Evolutionary conservation across 1,140 invertebrate species (phyloP).

Genomic region (Pinna nobilis): DNA sequence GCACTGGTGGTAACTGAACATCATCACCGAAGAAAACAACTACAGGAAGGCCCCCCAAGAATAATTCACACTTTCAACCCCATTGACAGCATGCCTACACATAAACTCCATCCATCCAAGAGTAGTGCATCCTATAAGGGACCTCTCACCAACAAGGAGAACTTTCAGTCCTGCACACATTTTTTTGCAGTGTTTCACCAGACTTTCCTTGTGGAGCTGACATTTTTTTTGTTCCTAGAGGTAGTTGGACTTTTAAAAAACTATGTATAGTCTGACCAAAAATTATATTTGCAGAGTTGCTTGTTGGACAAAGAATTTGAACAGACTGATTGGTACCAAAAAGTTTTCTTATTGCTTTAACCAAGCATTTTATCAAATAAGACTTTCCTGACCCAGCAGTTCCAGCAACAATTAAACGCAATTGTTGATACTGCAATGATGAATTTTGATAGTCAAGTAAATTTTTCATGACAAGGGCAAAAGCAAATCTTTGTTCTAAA

Average conservation of each 20-base stretch:
- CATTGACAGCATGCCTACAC: conserved; percentile 24
- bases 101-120: conserved; percentile 49
- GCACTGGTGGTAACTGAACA: conserved; percentile 50
- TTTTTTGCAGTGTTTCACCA: conserved; percentile 32
- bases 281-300: conserved; percentile 43
- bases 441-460: not conserved
- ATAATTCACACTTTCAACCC: too few species aligned
- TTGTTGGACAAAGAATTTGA: conserved; percentile 43
- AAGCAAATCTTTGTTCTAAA: conserved; percentile 23
- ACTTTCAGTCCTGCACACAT: conserved; percentile 28
- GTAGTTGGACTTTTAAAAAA: conserved; percentile 38
- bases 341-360: conserved; percentile 26
- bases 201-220: conserved; percentile 17
- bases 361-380: conserved; percentile 34
- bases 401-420: conserved; percentile 26
- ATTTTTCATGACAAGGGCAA: conserved; percentile 18
- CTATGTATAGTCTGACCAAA: conserved; percentile 35
- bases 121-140: conserved; percentile 39
- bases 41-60: conserved; percentile 36
- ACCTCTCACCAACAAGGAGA: conserved; percentile 51
- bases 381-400: conserved; percentile 34
- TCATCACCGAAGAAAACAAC: conserved; percentile 51
- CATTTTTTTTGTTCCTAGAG: conserved; percentile 27
- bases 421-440: not conserved
- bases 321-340: conserved; percentile 36